Evolutionary conservation across 2,113 vertebrate species (phyloP), one percentile per base, ranked within the genome.

Genomic region (Eurystomus gularis): DNA sequence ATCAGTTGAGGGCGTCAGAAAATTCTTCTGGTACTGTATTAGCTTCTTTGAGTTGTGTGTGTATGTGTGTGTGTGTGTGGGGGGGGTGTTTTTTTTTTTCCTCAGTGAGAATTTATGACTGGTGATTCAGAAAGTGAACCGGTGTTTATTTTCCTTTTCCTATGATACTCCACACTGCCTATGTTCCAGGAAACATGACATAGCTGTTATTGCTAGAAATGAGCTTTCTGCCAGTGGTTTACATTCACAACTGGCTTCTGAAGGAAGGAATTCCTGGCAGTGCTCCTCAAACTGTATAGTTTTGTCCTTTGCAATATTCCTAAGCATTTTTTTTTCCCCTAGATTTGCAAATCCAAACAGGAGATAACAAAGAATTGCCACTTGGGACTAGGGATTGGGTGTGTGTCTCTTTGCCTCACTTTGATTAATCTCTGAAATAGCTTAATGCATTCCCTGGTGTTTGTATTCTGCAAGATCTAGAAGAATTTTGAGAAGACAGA

Each of bases 111-210:
- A 94, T 97, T 97, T 95, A 92, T 18, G 82, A 44, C 46, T n/a
- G 68, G 83, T 90, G 95, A 91, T 92, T 95, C 94, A 90, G 72
- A 52, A 89, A 81, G 62, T 24, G 49, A 24, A 35, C 79, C 1
- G 40, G 88, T 81, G 94, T 96, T 97, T 96, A 20, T 97, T 97
- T 96, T 95, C 93, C 95, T 93, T 97, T 94, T 33, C 95, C 91
- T 85, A 75, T 14, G 88, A 37, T 78, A 70, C 94, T 96, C 90
- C 79, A 58, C 61, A 14, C 49, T 51, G 96, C 95, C 87, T 48
- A 10, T n/a, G 91, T 93, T 96, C 95, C 96, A 97, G 96, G 96
- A 93, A 96, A 70, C 77, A 86, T 92, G 88, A 92, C 93, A 33
- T 78, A 91, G 95, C 96, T 95, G 95, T 94, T 94, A 77, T 39